phyloP scores from a whole-genome alignment of 2,888 invertebrate species.

The Hyles lineata region DNA sequence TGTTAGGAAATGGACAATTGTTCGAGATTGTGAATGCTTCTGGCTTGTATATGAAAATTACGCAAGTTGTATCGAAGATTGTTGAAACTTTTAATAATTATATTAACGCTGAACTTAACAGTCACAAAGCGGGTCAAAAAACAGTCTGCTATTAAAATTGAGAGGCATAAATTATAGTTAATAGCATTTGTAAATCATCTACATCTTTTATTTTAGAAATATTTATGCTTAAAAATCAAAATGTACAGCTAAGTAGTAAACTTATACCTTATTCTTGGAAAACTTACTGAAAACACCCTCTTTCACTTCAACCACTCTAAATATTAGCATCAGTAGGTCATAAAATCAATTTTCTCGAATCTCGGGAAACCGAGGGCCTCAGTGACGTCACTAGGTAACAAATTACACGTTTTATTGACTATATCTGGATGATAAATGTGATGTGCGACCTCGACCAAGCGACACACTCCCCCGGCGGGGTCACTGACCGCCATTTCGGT shows the following conservation, averaged over 20 bases:
- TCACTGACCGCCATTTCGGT: slow-evolving; percentile 77
- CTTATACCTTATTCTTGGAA: no score
- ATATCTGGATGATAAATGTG: slow-evolving; percentile 68
- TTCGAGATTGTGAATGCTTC: not conserved
- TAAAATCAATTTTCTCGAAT: not conserved
- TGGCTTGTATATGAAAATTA: not conserved
- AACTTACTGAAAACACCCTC: no score
- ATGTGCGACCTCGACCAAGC: slow-evolving; percentile 79
- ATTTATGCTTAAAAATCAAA: no score
- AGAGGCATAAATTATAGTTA: no score
- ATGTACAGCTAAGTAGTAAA: no score
- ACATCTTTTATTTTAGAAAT: no score
- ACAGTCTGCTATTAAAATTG: no score
- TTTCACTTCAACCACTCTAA: no score
- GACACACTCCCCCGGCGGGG: slow-evolving; percentile 73
- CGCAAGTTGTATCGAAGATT: not conserved
- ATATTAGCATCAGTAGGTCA: not conserved
- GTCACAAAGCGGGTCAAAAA: no score
- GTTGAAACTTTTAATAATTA: not conserved
- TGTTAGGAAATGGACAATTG: not conserved
- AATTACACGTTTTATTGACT: slow-evolving; percentile 46
- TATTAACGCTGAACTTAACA: not conserved
- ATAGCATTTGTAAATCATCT: no score
- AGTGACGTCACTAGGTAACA: slow-evolving; percentile 29
- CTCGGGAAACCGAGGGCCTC: not conserved